Evolutionary conservation across 2,797 vertebrate genomes (phyloP), one percentile per base, ranked within the genome.

Genomic region (Bovichtus diacanthus): DNA sequence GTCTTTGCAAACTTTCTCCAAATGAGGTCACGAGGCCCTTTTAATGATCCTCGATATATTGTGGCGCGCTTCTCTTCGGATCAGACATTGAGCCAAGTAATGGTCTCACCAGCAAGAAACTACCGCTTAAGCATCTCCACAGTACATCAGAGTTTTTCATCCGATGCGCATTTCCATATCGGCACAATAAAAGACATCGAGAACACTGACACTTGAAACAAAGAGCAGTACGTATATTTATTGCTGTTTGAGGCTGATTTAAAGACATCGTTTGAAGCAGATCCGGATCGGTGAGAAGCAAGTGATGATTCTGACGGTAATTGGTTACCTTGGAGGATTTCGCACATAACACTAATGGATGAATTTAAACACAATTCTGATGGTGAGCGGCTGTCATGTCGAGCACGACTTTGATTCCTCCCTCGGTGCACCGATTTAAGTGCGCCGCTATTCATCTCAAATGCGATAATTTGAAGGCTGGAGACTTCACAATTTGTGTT

Each of bases 11-110:
- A 64, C 53, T 41, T 59, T 44, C 47, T 65, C 7, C 51, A 65
- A 84, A 76, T 47, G 69, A 83, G 78, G 84, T 82, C 85, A 74
- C 21, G 3, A 2, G n/a, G 67, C 27, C 11, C 31, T 78, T 84
- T 85, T 80, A 80, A 67, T 66, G 51, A 67, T 3, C 44, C 38
- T 59, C 16, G 5, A 85, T 82, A 72, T 34, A 23, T 70, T 67
- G 58, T 62, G 78, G 44, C 68, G 82, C 1, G 1, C 50, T 80
- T 83, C 74, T 59, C 50, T 54, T 72, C 61, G 61, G 34, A 84
- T 91, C 78, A 85, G 44, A 61, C 58, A 29, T n/a, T 25, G n/a
- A 76, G 64, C 63, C 66, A 59, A 78, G 71, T 62, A 47, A 75
- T 31, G 54, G 29, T 38, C 55, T 80, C 60, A 64, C 38, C 31